Evolutionary conservation across 2,113 vertebrate species (phyloP).

Genomic region (Mesitornis unicolor): DNA sequence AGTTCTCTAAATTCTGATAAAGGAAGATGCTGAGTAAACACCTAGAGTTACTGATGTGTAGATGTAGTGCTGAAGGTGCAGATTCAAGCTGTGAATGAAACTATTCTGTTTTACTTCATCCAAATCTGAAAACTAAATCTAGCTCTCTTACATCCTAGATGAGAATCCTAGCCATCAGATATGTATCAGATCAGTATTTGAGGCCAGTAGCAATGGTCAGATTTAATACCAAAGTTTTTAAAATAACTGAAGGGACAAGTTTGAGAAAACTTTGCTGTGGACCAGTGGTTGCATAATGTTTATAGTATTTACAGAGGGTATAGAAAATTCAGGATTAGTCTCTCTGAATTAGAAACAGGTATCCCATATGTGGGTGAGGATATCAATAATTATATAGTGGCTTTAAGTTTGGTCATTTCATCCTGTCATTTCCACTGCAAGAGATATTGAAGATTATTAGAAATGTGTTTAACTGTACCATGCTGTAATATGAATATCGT

Average conservation of each 20-base stretch:
- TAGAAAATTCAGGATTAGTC: neutral
- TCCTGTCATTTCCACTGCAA: neutral
- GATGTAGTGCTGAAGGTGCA: neutral
- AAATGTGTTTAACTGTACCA: neutral
- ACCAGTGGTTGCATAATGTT: neutral
- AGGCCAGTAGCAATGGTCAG: neutral
- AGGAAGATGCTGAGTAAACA: neutral
- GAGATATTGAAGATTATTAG: neutral
- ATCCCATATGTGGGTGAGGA: rapidly evolving
- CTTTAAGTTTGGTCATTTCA: neutral
- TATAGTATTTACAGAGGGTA: neutral
- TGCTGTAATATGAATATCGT: neutral
- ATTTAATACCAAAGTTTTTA: neutral
- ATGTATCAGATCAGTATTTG: neutral
- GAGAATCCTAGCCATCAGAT: neutral
- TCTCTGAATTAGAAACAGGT: neutral
- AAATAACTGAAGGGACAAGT: neutral
- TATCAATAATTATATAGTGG: rapidly evolving
- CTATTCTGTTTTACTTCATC: neutral
- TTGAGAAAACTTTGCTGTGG: neutral
- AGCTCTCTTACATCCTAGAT: neutral
- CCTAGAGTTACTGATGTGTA: neutral
- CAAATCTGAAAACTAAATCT: neutral
- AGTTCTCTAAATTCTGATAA: neutral
- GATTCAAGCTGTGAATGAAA: neutral